Evolutionary conservation across 2,113 vertebrate species (phyloP), one percentile per base, ranked within the genome.

Genomic region (Tretioscincus oriximinensis): DNA sequence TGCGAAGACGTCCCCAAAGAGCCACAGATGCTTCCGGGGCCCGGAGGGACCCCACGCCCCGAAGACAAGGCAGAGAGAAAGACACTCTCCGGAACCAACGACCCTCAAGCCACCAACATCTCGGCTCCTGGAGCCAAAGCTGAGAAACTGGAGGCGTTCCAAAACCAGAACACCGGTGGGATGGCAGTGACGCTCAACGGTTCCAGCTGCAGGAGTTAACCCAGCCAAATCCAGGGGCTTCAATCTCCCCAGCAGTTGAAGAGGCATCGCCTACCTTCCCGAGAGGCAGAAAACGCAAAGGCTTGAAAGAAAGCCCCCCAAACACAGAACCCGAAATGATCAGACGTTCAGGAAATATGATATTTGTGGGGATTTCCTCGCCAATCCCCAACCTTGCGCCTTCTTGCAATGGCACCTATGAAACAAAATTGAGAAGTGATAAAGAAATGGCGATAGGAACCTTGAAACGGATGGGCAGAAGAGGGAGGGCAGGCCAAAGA

Each of bases 181-280:
- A 0, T 82, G 18, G 3, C 54, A 0, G n/a, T 82, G 22, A 49
- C 81, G 0, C 1, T 85, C 63, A 86, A 67, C 0, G 72, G 86
- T 0, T 1, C 82, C 0, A 9, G 72, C 79, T 81, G 86, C 51
- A 41, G 76, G 29, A 47, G 81, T 18, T 92, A 88, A 82, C 0
- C 0, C 0, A 1, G n/a, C 24, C 0, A 0, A 12, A 28, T 12
- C 0, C 6, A 0, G 2, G 35, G 2, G 16, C 51, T 2, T 68
- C 26, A 58, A 72, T 80, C 26, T 29, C 24, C 45, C 0, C 0
- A 1, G 51, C 73, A 1, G 21, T 49, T 26, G 0, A 61, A n/a
- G 1, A 20, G 26, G 51, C 41, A 1, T 2, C 21, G 29, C 2
- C 73, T 35, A 7, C 0, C 66, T 0, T 8, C 35, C 6, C 45